These are phyloP conservation scores for Sphaerophoria rueppellii DNA, from an alignment of 2,888 invertebrate species.

Conservation along the genomic window DNA sequence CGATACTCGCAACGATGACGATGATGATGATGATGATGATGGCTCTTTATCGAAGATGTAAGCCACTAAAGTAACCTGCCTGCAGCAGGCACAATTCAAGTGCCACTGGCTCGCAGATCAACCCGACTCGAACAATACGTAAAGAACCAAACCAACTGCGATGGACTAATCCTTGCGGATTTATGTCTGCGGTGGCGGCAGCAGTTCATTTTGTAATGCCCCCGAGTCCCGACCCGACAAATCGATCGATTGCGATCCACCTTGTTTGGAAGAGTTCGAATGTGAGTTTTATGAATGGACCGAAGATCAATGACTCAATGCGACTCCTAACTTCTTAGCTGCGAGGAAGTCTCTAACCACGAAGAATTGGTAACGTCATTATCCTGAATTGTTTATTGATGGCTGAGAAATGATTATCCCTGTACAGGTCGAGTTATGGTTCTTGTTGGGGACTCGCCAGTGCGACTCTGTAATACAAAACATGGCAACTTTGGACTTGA, in stretches of 20 bases:
- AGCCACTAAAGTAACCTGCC: slow-evolving; percentile 66
- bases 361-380: slow-evolving; percentile 73
- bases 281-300: slow-evolving; percentile 73
- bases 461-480: neutral
- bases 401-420: slow-evolving; percentile 73
- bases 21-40: slow-evolving; percentile 73
- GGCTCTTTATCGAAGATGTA: slow-evolving; percentile 73
- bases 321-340: slow-evolving; percentile 61
- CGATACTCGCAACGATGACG: slow-evolving; percentile 67
- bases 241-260: slow-evolving; percentile 59
- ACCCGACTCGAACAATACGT: slow-evolving; percentile 49
- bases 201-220: slow-evolving; percentile 14
- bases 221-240: slow-evolving; percentile 38
- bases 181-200: slow-evolving; percentile 68
- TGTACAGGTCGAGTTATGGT: neutral
- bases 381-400: slow-evolving; percentile 74
- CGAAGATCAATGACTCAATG: slow-evolving; percentile 74
- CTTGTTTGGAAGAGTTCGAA: slow-evolving; percentile 70
- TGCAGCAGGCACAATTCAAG: slow-evolving; percentile 23
- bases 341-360: slow-evolving; percentile 59
- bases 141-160: slow-evolving; percentile 14
- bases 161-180: slow-evolving; percentile 70
- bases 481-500: neutral
- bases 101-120: too few relatives aligned
- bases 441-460: neutral